These are phyloP conservation scores for Macrosiphum euphorbiae DNA, from an alignment of 2,888 invertebrate species.

Conservation along the genomic window DNA sequence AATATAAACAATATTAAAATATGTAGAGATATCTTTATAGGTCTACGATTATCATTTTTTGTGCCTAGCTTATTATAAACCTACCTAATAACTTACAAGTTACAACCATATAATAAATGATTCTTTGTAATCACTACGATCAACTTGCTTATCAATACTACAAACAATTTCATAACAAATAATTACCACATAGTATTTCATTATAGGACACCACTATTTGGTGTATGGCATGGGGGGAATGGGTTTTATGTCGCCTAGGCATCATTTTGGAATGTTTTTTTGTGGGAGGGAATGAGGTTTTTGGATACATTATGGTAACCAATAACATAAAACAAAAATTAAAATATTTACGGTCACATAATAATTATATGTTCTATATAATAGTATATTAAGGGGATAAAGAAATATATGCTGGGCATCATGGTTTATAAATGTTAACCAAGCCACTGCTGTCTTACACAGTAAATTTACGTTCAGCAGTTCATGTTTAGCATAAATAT, in stretches of 20 bases:
- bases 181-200: background rate
- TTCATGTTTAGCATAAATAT: background rate
- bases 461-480: background rate
- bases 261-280: no score
- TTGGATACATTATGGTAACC: no score
- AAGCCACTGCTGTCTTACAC: background rate
- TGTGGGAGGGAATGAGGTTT: no score
- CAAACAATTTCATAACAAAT: background rate
- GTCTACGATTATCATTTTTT: background rate
- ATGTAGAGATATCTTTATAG: background rate
- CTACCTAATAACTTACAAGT: background rate
- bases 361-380: no score
- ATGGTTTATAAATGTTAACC: no score
- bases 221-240: background rate
- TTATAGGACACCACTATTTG: background rate
- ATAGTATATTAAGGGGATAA: no score
- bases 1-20: background rate
- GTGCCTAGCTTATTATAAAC: background rate
- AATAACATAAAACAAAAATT: no score
- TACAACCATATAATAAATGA: background rate
- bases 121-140: background rate
- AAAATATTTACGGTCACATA: no score
- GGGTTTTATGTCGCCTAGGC: no score
- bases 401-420: no score
- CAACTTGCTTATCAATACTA: background rate